Evolutionary conservation across 2,888 invertebrate species (phyloP).

Genomic region (Busseola fusca): DNA sequence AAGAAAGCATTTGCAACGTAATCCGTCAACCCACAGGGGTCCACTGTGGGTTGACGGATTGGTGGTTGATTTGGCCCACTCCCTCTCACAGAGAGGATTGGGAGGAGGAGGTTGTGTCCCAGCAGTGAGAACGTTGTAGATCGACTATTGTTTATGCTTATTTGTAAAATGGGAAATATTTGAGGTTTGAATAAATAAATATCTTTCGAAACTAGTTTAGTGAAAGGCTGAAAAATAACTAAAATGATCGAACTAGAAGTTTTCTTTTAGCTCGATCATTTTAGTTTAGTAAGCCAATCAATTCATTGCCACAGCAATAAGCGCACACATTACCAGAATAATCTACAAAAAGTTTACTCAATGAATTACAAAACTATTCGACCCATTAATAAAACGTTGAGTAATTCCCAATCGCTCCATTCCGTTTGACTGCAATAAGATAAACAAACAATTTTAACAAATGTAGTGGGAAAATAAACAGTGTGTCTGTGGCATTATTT

Average conservation of each 20-base stretch:
- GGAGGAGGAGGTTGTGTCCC: too few species aligned
- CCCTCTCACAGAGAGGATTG: too few species aligned
- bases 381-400: slow-evolving; percentile 44
- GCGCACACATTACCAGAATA: neutral
- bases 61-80: too few species aligned
- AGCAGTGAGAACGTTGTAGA: too few species aligned
- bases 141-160: too few species aligned
- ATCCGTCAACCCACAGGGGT: too few species aligned
- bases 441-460: slow-evolving; percentile 58
- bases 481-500: slow-evolving; percentile 58
- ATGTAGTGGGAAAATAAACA: slow-evolving; percentile 61
- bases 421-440: slow-evolving; percentile 38
- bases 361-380: slow-evolving; percentile 39
- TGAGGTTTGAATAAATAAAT: too few species aligned
- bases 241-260: neutral
- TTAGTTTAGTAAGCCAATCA: neutral
- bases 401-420: slow-evolving; percentile 30
- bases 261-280: too few species aligned
- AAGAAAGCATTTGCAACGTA: too few species aligned
- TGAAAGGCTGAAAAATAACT: neutral
- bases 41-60: too few species aligned
- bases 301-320: neutral
- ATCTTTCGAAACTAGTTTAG: neutral
- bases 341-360: slow-evolving; percentile 28
- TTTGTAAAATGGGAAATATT: too few species aligned